Conservation (phyloP, 2,888 invertebrate species). For the Papilio elwesi region DNA sequence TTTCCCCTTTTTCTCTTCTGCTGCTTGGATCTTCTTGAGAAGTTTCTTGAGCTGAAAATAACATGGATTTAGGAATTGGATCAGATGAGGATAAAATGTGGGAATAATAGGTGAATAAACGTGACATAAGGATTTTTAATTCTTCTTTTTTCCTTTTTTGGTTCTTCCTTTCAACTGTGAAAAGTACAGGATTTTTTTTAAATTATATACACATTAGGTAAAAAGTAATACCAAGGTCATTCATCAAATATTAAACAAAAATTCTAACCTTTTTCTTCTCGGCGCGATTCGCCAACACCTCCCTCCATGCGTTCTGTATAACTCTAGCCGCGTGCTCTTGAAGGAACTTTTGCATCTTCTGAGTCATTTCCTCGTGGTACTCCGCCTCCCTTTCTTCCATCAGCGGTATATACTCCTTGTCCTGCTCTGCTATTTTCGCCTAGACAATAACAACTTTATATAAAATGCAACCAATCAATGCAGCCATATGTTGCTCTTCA, state of each 20-base stretch:
- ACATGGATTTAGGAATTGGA: conserved; percentile 41
- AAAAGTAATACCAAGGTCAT: too few relatives aligned
- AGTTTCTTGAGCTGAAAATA: conserved; percentile 64
- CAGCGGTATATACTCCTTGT: conserved; percentile 78
- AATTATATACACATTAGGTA: neutral
- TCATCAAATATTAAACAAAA: neutral
- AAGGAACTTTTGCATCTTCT: conserved; percentile 77
- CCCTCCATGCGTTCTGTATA: conserved; percentile 73
- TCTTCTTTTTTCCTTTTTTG: conserved; percentile 78
- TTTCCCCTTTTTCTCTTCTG: conserved; percentile 50
- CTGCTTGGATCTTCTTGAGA: conserved; percentile 63
- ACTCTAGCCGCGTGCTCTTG: conserved; percentile 73
- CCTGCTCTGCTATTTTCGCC: conserved; percentile 81
- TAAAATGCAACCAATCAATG: neutral
- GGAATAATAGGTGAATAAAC: conserved; percentile 13
- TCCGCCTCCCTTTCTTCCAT: conserved; percentile 85
- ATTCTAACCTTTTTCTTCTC: conserved; percentile 72
- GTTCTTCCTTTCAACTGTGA: conserved; percentile 64
- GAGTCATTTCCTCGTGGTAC: conserved; percentile 80
- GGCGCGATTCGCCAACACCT: conserved; percentile 67
- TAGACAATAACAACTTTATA: neutral
- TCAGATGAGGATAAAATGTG: conserved; percentile 26
- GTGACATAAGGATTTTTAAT: conserved; percentile 48
- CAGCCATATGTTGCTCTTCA: too few relatives aligned
- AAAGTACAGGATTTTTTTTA: neutral